Conservation (phyloP, 2,113 vertebrate genomes). For the Tonatia bakeri region DNA sequence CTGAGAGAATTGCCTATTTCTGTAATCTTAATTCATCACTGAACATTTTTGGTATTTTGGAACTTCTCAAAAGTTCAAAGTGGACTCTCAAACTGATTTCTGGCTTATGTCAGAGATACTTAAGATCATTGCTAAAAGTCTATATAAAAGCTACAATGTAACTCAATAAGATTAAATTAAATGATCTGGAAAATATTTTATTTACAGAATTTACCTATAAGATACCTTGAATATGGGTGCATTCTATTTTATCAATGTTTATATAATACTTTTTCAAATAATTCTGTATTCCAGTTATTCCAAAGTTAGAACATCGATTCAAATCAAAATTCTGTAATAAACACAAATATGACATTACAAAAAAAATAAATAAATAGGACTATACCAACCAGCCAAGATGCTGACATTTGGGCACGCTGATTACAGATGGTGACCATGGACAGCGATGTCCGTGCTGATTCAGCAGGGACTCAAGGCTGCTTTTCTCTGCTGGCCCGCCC, state of each 20-base stretch:
- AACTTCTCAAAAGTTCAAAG: background rate
- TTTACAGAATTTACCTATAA: conserved; percentile 13
- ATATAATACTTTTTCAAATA: conserved; percentile 8
- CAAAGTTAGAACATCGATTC: background rate
- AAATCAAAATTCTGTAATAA: conserved; percentile 15
- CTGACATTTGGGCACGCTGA: conserved; percentile 45
- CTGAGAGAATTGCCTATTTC: background rate
- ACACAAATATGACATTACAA: background rate
- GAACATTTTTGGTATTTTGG: background rate
- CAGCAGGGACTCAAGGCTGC: conserved; percentile 60
- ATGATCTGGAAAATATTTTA: background rate
- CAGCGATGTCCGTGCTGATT: conserved; percentile 45
- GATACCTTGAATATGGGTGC: background rate
- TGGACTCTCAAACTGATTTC: conserved; percentile 6
- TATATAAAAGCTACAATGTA: background rate
- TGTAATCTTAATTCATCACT: background rate
- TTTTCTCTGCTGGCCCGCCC: conserved; percentile 53
- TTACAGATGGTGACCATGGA: conserved; percentile 54
- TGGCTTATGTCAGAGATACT: background rate
- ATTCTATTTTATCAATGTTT: background rate
- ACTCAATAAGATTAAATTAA: background rate
- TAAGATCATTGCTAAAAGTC: background rate
- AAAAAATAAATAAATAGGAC: background rate
- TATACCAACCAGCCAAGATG: conserved; percentile 25
- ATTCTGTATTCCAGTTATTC: background rate